Evolutionary conservation across 2,888 invertebrate genomes (phyloP).

Genomic region (Ormyrus rosae): DNA sequence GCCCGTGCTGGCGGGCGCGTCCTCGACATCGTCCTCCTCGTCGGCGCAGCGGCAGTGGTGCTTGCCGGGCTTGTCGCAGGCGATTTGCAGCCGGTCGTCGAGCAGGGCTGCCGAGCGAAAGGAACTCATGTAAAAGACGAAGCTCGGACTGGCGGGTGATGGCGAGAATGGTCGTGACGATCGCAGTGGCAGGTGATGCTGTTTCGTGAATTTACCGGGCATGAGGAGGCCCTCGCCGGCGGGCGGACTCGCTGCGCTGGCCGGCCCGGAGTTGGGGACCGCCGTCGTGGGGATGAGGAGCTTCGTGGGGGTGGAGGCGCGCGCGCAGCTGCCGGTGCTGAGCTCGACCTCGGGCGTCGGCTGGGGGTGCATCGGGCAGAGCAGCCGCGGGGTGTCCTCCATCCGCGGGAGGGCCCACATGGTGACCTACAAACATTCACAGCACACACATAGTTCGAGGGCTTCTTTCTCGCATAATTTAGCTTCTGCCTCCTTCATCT

Average conservation of each 20-base stretch:
- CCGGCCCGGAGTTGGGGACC: slow-evolving; percentile 1
- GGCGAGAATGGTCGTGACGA: slow-evolving; percentile 18
- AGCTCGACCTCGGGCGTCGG: slow-evolving; percentile 67
- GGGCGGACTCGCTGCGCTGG: slow-evolving; percentile 65
- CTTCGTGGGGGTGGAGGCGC: slow-evolving; percentile 5
- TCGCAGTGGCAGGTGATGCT: slow-evolving; percentile 1
- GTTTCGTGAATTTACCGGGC: slow-evolving; percentile 64
- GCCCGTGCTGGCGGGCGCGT: slow-evolving; percentile 72
- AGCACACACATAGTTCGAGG: slow-evolving; percentile 2
- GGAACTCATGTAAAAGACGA: slow-evolving; percentile 55
- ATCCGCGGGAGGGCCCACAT: slow-evolving; percentile 83
- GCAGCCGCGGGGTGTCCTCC: slow-evolving; percentile 82
- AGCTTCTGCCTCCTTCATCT: slow-evolving; percentile 1
- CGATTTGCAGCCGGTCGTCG: slow-evolving; percentile 84
- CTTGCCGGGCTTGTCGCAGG: slow-evolving; percentile 85
- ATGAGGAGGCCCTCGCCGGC: slow-evolving; percentile 67
- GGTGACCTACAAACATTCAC: slow-evolving; percentile 72
- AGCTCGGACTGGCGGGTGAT: slow-evolving; percentile 1
- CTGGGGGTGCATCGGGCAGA: slow-evolving; percentile 76
- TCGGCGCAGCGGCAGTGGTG: slow-evolving; percentile 83
- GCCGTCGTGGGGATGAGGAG: slow-evolving; percentile 2
- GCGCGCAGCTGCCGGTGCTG: slow-evolving; percentile 3
- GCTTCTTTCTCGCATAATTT: background rate
- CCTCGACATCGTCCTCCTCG: slow-evolving; percentile 78
- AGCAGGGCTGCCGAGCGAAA: slow-evolving; percentile 73